Base-by-base conservation (phyloP, 2,113 vertebrate species). In the Hipposideros armiger region DNA sequence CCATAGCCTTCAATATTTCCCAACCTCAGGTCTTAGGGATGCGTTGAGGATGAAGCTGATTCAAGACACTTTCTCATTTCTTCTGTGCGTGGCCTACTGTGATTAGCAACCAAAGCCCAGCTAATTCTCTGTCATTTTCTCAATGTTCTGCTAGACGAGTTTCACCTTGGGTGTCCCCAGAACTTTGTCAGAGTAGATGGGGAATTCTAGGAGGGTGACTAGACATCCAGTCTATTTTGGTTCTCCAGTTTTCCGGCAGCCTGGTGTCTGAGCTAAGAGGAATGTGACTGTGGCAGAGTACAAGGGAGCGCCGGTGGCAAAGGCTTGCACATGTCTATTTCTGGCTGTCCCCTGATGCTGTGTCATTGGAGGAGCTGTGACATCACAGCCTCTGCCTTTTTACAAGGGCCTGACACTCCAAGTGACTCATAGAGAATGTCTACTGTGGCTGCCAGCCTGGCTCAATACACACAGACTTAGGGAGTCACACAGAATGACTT, bases 281-380 rank as follows among this genome's bases (percentile, higher is more conserved):
- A 96, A 97, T 92, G 92, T 94, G 96, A 95, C 89, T 92, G 76
- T 95, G 97, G 96, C 95, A 85, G 73, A 90, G 90, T 89, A 95
- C 28, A 90, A 95, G 78, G 73, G 17, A 77, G 36, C 0, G 56
- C 96, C 87, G 14, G 88, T 73, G 96, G 94, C 96, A 96, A 97
- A 97, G 96, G 96, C 96, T 97, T 96, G 94, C 95, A 96, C 88
- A 7, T 58, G 54, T 88, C 97, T 97, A 97, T 98, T 96, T 98
- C 88, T 95, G 88, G 94, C 91, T 97, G 90, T 95, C 90, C 87
- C 92, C 88, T 95, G 92, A 97, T 97, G 95, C 93, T 91, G 84
- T 94, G 96, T 96, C 96, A 96, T 60, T 97, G 96, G 94, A 87
- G 58, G 50, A 90, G 26, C 80, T 77, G 28, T 96, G 93, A 97